Evolutionary conservation across 2,888 invertebrate species (phyloP).

Genomic region (Cactoblastis cactorum): DNA sequence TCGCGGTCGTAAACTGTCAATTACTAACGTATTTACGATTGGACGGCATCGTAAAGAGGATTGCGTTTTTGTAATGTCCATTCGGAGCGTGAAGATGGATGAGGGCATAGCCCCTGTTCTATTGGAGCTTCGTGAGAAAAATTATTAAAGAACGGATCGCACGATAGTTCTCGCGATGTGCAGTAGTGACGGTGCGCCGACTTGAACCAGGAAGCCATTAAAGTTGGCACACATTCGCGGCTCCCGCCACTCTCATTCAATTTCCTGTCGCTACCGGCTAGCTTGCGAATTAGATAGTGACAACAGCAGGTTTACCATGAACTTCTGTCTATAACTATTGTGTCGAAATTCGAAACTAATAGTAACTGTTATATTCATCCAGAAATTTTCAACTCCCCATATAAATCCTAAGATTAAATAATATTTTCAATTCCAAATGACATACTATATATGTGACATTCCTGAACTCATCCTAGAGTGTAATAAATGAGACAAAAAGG

Average conservation of each 20-base stretch:
- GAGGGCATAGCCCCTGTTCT: slow-evolving; percentile 2
- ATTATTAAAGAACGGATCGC: not conserved
- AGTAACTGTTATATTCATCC: too few relatives aligned
- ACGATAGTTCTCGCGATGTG: not conserved
- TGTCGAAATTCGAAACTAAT: not conserved
- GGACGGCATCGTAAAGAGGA: slow-evolving; percentile 27
- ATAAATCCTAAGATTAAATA: too few relatives aligned
- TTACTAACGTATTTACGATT: slow-evolving; percentile 29
- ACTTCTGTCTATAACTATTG: not conserved
- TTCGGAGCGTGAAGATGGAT: slow-evolving; percentile 14
- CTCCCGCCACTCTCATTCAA: slow-evolving; percentile 61
- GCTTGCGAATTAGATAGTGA: slow-evolving; percentile 31
- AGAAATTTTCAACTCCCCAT: too few relatives aligned
- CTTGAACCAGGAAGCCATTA: slow-evolving; percentile 58
- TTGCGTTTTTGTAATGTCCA: slow-evolving; percentile 17
- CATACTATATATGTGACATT: too few relatives aligned
- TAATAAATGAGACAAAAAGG: slow-evolving; percentile 18
- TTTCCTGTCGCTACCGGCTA: slow-evolving; percentile 53
- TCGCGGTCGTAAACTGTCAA: slow-evolving; percentile 29
- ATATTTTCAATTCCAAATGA: too few relatives aligned
- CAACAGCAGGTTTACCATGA: slow-evolving; percentile 16
- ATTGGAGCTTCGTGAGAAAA: slow-evolving; percentile 10
- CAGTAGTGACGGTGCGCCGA: slow-evolving; percentile 14
- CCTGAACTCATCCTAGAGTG: not conserved
- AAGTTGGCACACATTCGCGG: slow-evolving; percentile 55